Percentiles rank a stretch among this genome's conserved stretches.
phyloP scores from a whole-genome alignment of 2,888 invertebrate genomes.

The Sphaerophoria rueppellii region DNA sequence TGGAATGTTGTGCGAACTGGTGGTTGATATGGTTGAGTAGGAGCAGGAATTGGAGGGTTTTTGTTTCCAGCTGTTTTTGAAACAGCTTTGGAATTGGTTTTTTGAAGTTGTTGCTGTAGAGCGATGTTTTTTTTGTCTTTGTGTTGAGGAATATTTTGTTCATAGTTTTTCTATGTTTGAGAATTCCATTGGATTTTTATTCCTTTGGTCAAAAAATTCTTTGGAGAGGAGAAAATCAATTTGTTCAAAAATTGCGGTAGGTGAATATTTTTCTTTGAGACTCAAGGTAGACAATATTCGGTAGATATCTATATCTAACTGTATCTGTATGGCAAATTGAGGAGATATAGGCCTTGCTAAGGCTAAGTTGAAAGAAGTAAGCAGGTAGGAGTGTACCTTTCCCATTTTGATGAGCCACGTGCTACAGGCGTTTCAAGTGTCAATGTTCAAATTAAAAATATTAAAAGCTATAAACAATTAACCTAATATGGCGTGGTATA shows the following conservation, averaged over 20 bases:
- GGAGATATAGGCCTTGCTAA: not conserved
- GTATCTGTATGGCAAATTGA: not conserved
- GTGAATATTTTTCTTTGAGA: conserved; percentile 29
- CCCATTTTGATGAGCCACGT: too few species aligned
- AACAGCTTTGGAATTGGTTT: conserved; percentile 41
- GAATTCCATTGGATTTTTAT: conserved; percentile 27
- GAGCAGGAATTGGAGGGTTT: conserved; percentile 1
- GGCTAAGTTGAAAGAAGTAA: too few species aligned
- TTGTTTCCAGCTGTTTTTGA: conserved; percentile 64
- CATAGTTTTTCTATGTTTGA: conserved; percentile 36
- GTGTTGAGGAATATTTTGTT: conserved; percentile 2
- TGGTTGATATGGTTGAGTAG: not conserved
- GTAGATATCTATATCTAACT: not conserved
- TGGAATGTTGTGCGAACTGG: conserved; percentile 45
- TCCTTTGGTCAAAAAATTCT: conserved; percentile 26
- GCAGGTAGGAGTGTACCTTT: too few species aligned
- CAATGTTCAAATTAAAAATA: too few species aligned
- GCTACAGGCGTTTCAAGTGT: too few species aligned
- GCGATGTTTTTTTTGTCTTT: not conserved
- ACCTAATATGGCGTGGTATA: too few species aligned
- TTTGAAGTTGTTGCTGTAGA: conserved; percentile 18
- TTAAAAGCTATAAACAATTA: too few species aligned
- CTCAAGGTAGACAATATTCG: conserved; percentile 19
- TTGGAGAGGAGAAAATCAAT: conserved; percentile 49
- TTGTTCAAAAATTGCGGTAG: conserved; percentile 53